Evolutionary conservation across 2,797 vertebrate genomes (phyloP), one percentile per base, ranked within the genome.

Genomic region (Typhlichthys subterraneus): DNA sequence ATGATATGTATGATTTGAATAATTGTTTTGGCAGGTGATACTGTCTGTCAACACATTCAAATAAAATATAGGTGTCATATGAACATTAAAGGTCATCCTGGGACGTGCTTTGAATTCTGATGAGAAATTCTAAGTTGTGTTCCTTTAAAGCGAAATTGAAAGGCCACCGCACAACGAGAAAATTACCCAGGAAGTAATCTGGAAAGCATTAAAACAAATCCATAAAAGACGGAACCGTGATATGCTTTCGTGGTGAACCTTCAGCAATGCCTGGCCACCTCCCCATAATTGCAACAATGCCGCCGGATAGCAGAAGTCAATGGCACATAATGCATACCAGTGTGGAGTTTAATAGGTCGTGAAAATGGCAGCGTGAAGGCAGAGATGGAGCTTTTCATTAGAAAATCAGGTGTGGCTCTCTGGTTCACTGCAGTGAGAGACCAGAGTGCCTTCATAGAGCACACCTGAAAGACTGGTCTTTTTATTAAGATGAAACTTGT

Each of bases 301-400:
- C 65, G 67, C 69, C 50, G 63, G 69, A 82, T 48, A 66, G 75
- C 70, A 71, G 69, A 64, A 80, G 67, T 74, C 76, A 72, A 29
- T 69, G 79, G 79, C 75, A 82, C 73, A 67, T 79, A 81, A 83
- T 84, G 75, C 80, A 75, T 74, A 76, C 73, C 52, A 14, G 10
- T 74, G 65, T 69, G 67, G 83, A 64, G 75, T 76, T 84, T 85
- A 89, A 88, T 86, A 89, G 86, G 88, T 88, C 52, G 79, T 86
- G 83, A 78, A 87, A 86, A 77, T 79, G 79, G 83, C 65, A 56
- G 72, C 48, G 52, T 73, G 71, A 79, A 84, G 87, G 85, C 87
- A 85, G 81, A 88, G 87, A 89, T 79, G 79, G 83, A 89, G 76
- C 78, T 75, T 89, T 86, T 87, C 87, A 87, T 89, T 89, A 87